Percentiles rank a stretch among this genome's conserved stretches.
phyloP scores from a whole-genome alignment of 2,888 invertebrate species.

The Tillus elongatus region DNA sequence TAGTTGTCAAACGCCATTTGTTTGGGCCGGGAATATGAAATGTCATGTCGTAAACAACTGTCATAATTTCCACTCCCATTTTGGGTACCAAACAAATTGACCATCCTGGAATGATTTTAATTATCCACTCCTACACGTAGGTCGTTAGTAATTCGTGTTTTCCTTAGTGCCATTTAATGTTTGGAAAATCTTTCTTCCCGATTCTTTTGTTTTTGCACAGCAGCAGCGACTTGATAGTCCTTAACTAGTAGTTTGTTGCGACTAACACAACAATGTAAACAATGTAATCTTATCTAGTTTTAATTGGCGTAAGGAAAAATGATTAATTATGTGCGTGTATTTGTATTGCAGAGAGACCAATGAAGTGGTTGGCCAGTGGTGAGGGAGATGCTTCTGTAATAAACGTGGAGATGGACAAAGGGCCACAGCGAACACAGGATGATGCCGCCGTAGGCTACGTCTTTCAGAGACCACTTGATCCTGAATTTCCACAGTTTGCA shows the following conservation, averaged over 20 bases:
- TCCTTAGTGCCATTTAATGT: background rate
- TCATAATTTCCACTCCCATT: conserved; percentile 23
- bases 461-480: conserved; percentile 76
- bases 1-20: conserved; percentile 48
- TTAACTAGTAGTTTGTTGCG: too few species aligned
- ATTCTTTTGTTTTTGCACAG: too few species aligned
- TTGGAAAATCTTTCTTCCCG: too few species aligned
- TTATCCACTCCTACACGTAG: conserved; percentile 10
- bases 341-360: conserved; percentile 44
- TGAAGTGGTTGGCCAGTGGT: conserved; percentile 70
- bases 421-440: conserved; percentile 69
- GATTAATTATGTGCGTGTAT: too few species aligned
- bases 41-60: conserved; percentile 40
- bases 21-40: conserved; percentile 42
- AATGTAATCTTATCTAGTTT: too few species aligned
- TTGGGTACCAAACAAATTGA: conserved; percentile 10
- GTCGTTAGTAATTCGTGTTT: background rate
- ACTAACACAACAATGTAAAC: too few species aligned
- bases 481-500: conserved; percentile 62
- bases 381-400: conserved; percentile 57
- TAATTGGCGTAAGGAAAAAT: too few species aligned
- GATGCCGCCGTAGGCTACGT: conserved; percentile 91
- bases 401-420: conserved; percentile 55
- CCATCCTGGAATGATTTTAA: conserved; percentile 12
- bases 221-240: too few species aligned